Evolutionary conservation across 2,888 invertebrate species (phyloP).

Genomic region (Flexamia atlantica): DNA sequence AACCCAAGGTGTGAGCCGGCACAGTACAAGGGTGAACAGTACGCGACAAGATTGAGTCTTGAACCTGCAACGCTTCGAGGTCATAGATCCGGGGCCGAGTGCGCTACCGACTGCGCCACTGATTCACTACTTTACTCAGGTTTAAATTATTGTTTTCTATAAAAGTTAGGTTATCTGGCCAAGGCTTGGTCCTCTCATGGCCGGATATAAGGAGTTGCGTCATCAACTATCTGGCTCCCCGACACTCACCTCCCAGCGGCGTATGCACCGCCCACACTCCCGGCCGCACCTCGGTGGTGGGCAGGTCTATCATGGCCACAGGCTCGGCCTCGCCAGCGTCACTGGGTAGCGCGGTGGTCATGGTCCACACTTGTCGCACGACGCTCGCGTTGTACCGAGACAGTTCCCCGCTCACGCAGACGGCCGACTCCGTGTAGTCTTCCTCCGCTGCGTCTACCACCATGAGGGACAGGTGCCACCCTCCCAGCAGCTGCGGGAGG

Average conservation of each 20-base stretch:
- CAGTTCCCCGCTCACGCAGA: constrained; percentile 70
- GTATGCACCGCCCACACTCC: constrained; percentile 70
- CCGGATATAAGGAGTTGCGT: too few species aligned
- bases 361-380: constrained; percentile 69
- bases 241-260: constrained; percentile 70
- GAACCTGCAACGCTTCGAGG: too few species aligned
- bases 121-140: too few species aligned
- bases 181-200: too few species aligned
- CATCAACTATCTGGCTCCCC: too few species aligned
- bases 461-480: constrained; percentile 69
- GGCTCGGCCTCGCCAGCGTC: constrained; percentile 66
- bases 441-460: constrained; percentile 69
- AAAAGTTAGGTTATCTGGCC: constrained; percentile 27
- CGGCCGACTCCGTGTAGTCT: constrained; percentile 68
- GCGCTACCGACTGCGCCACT: too few species aligned
- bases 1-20: too few species aligned
- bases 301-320: constrained; percentile 68
- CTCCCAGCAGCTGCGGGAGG: constrained; percentile 67
- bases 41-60: too few species aligned
- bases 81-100: too few species aligned
- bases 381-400: constrained; percentile 67
- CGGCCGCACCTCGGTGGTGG: constrained; percentile 65
- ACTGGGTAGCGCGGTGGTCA: constrained; percentile 65
- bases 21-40: too few species aligned
- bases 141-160: too few species aligned